Base-by-base conservation (phyloP, 2,888 invertebrate species). In the Sympetrum striolatum region DNA sequence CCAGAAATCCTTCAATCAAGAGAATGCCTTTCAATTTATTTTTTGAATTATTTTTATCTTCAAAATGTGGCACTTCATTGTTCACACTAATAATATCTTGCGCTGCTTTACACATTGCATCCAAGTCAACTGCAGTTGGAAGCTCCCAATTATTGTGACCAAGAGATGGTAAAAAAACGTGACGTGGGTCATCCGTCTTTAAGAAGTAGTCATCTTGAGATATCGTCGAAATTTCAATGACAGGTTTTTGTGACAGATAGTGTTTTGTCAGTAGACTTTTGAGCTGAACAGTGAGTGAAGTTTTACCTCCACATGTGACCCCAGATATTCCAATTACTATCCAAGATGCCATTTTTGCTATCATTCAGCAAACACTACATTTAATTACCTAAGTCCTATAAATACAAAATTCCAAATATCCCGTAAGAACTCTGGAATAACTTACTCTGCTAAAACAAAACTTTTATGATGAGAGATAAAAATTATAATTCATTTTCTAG, bases 281-380 rank as follows among this genome's bases (percentile, higher is more conserved):
- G 31, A 98, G 93, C 91, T 94, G 94, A 90, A 94, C 95, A 0
- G 97, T 95, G 64, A 97, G 93, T 0, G 97, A 96, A 0, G 97
- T 97, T 94, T 98, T 98, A 0, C 98, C 98, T 35, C 97, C 97
- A 92, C 97, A 97, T 0, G 98, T 98, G 1, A 97, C 96, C 0
- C 98, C 97, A 73, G 97, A 96, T 91, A 98, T 95, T 12, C 97
- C 97, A 91, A 97, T 94, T 90, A 96, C 94, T 73, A 95, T 92
- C 95, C 95, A 96, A 91, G 94, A 95, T 92, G 92, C 95, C 93
- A 92, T 95, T 91, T 60, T 39, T 73, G n/a, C 44, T 90, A 58
- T 18, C 48, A 64, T n/a, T 37, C 73, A 3, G 90, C 5, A 64
- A 64, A 18, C 25, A 64, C 6, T n/a, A n/a, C 64, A 64, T 44